A percentile compares a stretch with the other conserved stretches of the same genome.
Conservation (phyloP, 2,113 vertebrate genomes). For the Leptobrachium leishanense region DNA sequence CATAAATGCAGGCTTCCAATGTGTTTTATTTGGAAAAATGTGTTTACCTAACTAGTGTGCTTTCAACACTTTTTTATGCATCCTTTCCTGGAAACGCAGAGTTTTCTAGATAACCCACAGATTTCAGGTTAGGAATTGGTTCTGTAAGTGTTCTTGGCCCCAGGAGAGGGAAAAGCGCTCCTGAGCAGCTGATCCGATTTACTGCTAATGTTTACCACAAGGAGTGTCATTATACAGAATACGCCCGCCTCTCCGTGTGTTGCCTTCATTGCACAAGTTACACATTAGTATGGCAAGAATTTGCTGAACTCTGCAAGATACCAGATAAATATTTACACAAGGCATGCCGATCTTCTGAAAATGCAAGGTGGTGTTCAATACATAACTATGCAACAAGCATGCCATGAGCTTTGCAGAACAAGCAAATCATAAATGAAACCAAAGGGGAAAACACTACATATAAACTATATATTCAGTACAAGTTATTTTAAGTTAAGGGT, state of each 20-base stretch:
- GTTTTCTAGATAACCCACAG: no score
- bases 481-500: no score
- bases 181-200: not conserved
- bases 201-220: conserved; percentile 7
- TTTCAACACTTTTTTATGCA: no score
- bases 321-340: conserved; percentile 2
- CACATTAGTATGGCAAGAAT: not conserved
- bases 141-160: not conserved
- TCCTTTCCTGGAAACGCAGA: no score
- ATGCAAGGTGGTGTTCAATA: not conserved
- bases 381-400: not conserved
- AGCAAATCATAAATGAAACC: no score
- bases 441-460: no score
- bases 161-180: not conserved
- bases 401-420: not conserved
- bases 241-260: not conserved
- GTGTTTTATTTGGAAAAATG: no score
- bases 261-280: not conserved
- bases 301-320: conserved; percentile 13
- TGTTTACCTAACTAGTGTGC: no score
- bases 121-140: not conserved
- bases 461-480: no score
- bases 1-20: no score
- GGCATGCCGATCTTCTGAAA: not conserved
- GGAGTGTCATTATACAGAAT: not conserved